Conservation (phyloP, 2,797 vertebrate species). For the Molossus alvarezi region DNA sequence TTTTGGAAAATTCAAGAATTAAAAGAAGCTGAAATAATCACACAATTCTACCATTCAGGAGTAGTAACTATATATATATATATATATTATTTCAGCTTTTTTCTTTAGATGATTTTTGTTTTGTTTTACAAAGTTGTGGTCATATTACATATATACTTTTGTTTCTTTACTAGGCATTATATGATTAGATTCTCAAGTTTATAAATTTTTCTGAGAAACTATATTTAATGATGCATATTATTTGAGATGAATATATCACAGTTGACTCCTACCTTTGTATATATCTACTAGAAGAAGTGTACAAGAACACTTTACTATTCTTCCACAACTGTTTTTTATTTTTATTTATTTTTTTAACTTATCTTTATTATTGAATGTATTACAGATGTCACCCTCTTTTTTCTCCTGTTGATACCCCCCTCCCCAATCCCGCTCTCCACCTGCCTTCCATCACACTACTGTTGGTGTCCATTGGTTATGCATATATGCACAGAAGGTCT, state of each 20-base stretch:
- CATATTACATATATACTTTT: background rate
- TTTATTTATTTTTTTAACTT: too few species aligned
- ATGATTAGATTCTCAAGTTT: conserved; percentile 7
- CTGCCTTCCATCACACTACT: too few species aligned
- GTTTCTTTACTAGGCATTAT: conserved; percentile 2
- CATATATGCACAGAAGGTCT: too few species aligned
- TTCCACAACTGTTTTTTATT: background rate
- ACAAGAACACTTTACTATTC: conserved; percentile 15
- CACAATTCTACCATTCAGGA: background rate
- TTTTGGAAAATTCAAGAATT: background rate
- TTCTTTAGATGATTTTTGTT: background rate
- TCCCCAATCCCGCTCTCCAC: too few species aligned
- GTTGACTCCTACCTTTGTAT: background rate
- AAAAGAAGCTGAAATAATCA: background rate
- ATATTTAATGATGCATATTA: conserved; percentile 3
- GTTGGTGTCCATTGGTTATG: too few species aligned
- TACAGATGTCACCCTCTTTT: too few species aligned
- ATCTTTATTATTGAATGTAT: too few species aligned
- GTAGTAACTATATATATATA: background rate
- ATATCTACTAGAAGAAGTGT: background rate
- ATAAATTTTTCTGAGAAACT: conserved; percentile 21
- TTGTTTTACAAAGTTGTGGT: conserved; percentile 35
- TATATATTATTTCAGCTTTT: background rate
- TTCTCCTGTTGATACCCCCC: too few species aligned
- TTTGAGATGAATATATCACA: background rate